A percentile compares a stretch with the other conserved stretches of the same genome.
Evolutionary conservation across 1,140 invertebrate species (phyloP).

Genomic region (Camponotus pennsylvanicus): DNA sequence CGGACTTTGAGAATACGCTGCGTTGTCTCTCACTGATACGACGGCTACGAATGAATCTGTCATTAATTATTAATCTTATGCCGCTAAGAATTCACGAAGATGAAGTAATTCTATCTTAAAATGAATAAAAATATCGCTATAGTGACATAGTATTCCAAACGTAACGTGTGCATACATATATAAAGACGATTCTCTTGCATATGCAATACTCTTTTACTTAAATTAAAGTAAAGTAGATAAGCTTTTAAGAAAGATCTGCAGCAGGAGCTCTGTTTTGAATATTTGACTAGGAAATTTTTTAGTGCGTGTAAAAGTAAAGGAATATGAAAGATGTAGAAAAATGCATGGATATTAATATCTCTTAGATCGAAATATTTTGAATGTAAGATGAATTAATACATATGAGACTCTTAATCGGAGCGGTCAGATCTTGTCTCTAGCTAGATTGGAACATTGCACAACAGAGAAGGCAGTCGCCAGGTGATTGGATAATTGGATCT

Average conservation of each 20-base stretch:
- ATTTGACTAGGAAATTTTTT: background rate
- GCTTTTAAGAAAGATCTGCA: background rate
- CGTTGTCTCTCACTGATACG: slow-evolving; percentile 48
- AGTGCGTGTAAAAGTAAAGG: background rate
- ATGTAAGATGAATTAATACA: slow-evolving; percentile 11
- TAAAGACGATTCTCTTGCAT: background rate
- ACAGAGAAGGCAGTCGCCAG: slow-evolving; percentile 44
- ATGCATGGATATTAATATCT: background rate
- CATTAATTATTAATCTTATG: slow-evolving; percentile 19
- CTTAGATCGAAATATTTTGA: background rate
- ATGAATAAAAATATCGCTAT: slow-evolving; percentile 9
- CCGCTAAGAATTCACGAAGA: background rate
- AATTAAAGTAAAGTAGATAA: background rate
- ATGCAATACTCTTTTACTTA: background rate
- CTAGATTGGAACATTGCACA: slow-evolving; percentile 72
- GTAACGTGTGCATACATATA: background rate
- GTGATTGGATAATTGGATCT: slow-evolving; percentile 69
- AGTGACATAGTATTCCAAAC: background rate
- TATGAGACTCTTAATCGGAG: slow-evolving; percentile 53
- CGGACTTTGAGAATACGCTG: slow-evolving; percentile 32
- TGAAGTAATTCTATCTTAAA: background rate
- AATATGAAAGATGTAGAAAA: background rate
- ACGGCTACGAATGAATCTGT: background rate
- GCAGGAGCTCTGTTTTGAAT: background rate
- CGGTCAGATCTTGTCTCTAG: slow-evolving; percentile 57